Evolutionary conservation across 2,888 invertebrate genomes (phyloP), one percentile per base, ranked within the genome.

Genomic region (Odontocolon sp.): DNA sequence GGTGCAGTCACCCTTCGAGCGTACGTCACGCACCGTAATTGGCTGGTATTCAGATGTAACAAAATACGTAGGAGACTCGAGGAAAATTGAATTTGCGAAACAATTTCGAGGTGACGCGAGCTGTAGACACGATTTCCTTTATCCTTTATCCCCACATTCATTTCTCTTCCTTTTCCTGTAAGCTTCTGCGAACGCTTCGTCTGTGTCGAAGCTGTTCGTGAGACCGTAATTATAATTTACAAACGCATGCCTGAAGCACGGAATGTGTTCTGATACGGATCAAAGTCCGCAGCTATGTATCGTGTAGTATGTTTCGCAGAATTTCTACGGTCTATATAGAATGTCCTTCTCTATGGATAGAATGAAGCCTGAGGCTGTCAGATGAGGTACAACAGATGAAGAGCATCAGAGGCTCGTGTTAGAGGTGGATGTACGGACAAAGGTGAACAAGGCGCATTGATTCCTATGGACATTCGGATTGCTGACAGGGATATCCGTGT

Each of bases 21-120:
- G 31, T 54, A 33, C 66, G 73, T 75, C 72, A 78, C 57, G 80
- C 38, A 40, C 3, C 77, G 87, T 88, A 88, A 89, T 88, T 89
- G 87, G 84, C 85, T 85, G 84, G 85, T 87, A 87, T 88, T 88
- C 88, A 85, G 85, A 88, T 87, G 84, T 84, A 16, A 18, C 26
- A n/a, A n/a, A 5, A 8, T 3, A 16, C 8, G 38, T n/a, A 42
- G 45, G 11, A 40, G 40, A 40, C 23, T 3, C 16, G 0, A 81
- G 74, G 79, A 82, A 82, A 88, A 88, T 88, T 86, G 85, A 88
- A 87, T 88, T 81, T 86, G 83, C 81, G 50, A 57, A 61, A 67
- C 78, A 74, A 79, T 81, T 77, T 84, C 83, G 77, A 80, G 67
- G 78, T 70, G 78, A 63, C 75, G 78, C 64, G 56, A 47, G 57